phyloP scores from a whole-genome alignment of 2,113 vertebrate species.

The Cranoglanis bouderius region DNA sequence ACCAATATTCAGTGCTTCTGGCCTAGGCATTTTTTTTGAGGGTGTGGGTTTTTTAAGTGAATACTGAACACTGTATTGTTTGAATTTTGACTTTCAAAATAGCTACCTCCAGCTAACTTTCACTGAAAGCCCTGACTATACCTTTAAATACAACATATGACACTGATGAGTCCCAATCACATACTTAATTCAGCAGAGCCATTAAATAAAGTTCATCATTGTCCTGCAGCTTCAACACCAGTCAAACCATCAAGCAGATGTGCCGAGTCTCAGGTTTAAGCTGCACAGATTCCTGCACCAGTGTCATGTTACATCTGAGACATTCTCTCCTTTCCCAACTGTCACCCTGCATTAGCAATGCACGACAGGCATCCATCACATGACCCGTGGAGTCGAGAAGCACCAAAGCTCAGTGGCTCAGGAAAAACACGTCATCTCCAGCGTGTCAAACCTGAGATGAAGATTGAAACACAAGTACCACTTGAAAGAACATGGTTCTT shows the following conservation, averaged over 20 bases:
- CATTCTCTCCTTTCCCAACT: conserved; percentile 14
- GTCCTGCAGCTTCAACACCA: conserved; percentile 19
- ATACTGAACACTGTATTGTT: not conserved
- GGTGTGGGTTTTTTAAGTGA: not conserved
- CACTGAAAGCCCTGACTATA: not conserved
- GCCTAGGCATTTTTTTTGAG: not conserved
- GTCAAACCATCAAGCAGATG: conserved; percentile 41
- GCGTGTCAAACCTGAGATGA: not conserved
- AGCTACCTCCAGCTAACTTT: not conserved
- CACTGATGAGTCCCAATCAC: conserved; percentile 31
- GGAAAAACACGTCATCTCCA: not conserved
- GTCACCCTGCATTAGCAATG: conserved; percentile 19
- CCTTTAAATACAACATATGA: not conserved
- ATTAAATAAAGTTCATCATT: conserved; percentile 39
- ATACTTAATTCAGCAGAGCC: not conserved
- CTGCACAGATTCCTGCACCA: not conserved
- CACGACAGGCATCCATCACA: conserved; percentile 1
- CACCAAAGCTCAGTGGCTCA: not conserved
- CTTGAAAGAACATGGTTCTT: not conserved
- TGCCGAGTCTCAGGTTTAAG: conserved; percentile 29
- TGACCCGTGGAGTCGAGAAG: not conserved
- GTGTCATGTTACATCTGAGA: conserved; percentile 16
- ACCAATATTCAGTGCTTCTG: not conserved
- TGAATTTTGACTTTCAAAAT: not conserved
- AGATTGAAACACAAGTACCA: not conserved